Conservation (phyloP, 2,888 invertebrate genomes). For the Crepidodera aurea region DNA sequence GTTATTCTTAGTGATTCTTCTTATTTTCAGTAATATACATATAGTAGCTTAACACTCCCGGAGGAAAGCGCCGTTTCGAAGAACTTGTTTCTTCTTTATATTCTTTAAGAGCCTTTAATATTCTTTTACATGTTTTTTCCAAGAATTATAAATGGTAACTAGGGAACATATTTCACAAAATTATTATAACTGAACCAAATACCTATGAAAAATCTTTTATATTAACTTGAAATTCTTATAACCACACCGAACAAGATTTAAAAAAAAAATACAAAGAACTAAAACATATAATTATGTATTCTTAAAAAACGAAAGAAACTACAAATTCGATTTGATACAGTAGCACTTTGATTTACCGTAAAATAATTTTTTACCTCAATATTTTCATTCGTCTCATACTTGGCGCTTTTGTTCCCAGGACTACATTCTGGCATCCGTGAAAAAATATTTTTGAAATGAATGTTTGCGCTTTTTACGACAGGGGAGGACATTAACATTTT, state of each 20-base stretch:
- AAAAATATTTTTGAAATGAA: background rate
- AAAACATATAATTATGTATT: background rate
- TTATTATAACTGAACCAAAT: background rate
- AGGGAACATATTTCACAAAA: background rate
- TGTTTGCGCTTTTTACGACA: too few species aligned
- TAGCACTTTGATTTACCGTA: slow-evolving; percentile 44
- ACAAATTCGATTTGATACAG: slow-evolving; percentile 40
- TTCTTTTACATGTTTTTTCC: too few species aligned
- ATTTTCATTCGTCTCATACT: slow-evolving; percentile 25
- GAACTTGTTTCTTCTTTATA: too few species aligned
- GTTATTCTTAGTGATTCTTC: too few species aligned
- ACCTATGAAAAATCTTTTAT: background rate
- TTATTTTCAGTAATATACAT: too few species aligned
- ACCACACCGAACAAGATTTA: background rate
- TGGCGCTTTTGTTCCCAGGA: slow-evolving; percentile 13
- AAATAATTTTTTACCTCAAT: slow-evolving; percentile 41
- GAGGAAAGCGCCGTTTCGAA: too few species aligned
- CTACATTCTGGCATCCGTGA: background rate
- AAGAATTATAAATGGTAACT: too few species aligned
- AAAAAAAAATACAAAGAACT: background rate
- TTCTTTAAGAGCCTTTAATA: too few species aligned
- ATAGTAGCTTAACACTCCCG: too few species aligned
- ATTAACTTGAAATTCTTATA: background rate
- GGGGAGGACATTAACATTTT: too few species aligned
- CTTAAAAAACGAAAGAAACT: slow-evolving; percentile 21